Percentiles rank a stretch among this genome's conserved stretches.
Conservation (phyloP, 2,113 vertebrate genomes). For the Gymnarchus niloticus region DNA sequence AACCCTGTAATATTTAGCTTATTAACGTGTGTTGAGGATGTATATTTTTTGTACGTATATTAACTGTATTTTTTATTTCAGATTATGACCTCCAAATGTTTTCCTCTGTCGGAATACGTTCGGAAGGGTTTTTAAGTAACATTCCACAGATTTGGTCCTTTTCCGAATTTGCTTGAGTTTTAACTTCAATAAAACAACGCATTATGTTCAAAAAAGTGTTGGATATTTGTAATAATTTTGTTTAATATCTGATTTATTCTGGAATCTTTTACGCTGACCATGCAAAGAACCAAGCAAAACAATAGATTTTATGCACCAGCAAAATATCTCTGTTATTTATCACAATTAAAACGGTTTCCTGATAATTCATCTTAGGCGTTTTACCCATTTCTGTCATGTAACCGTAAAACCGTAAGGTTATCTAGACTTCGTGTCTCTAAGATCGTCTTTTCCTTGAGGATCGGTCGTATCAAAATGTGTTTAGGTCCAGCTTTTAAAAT, state of each 20-base stretch:
- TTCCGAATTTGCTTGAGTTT: conserved; percentile 92
- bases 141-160: conserved; percentile 62
- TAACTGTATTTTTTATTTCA: conserved; percentile 70
- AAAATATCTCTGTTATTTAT: background rate
- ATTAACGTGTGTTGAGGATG: conserved; percentile 88
- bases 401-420: no score
- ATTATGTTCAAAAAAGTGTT: conserved; percentile 69
- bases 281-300: background rate
- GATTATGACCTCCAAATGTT: conserved; percentile 52
- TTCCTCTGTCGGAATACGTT: conserved; percentile 33
- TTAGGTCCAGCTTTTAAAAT: no score
- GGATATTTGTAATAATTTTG: background rate
- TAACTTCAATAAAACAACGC: conserved; percentile 99
- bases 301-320: background rate
- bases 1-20: conserved; percentile 94
- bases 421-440: no score
- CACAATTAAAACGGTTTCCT: background rate
- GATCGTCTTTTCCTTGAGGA: no score
- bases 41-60: conserved; percentile 95
- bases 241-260: background rate
- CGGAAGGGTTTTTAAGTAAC: conserved; percentile 28
- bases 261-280: background rate
- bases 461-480: no score
- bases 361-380: background rate
- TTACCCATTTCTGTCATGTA: no score